phyloP scores from a whole-genome alignment of 2,888 invertebrate genomes.

The Cryptus armator region DNA sequence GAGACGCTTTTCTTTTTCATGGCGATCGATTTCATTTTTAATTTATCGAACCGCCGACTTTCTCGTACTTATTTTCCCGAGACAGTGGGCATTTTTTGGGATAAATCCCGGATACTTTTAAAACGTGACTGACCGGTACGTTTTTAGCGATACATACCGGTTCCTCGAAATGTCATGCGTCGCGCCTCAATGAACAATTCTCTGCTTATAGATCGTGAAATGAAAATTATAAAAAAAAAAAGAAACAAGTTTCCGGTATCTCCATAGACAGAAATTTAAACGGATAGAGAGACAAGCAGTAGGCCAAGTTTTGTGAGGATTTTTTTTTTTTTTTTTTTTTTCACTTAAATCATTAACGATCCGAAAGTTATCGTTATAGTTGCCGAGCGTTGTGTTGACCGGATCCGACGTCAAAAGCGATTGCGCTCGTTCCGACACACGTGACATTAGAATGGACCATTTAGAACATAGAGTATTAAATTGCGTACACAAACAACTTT shows the following conservation, averaged over 20 bases:
- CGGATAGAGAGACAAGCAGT: slow-evolving; percentile 43
- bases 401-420: slow-evolving; percentile 39
- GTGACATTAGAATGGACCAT: slow-evolving; percentile 34
- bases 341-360: neutral
- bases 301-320: slow-evolving; percentile 51
- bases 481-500: neutral
- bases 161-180: slow-evolving; percentile 65
- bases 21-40: neutral
- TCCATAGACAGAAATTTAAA: slow-evolving; percentile 14
- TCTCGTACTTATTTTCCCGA: slow-evolving; percentile 1
- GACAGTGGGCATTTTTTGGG: slow-evolving; percentile 25
- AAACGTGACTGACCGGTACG: slow-evolving; percentile 20
- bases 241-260: slow-evolving; percentile 55
- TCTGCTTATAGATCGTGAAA: slow-evolving; percentile 22
- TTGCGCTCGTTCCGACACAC: slow-evolving; percentile 24
- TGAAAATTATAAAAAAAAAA: too few relatives aligned
- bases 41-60: slow-evolving; percentile 33
- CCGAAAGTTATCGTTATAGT: slow-evolving; percentile 39
- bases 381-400: slow-evolving; percentile 30
- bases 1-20: neutral
- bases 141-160: slow-evolving; percentile 38
- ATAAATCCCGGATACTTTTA: slow-evolving; percentile 29
- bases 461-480: slow-evolving; percentile 12
- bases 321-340: slow-evolving; percentile 28
- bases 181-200: slow-evolving; percentile 49